These are phyloP conservation scores for Nemurella pictetii DNA, from an alignment of 2,888 invertebrate genomes.

Conservation along the genomic window DNA sequence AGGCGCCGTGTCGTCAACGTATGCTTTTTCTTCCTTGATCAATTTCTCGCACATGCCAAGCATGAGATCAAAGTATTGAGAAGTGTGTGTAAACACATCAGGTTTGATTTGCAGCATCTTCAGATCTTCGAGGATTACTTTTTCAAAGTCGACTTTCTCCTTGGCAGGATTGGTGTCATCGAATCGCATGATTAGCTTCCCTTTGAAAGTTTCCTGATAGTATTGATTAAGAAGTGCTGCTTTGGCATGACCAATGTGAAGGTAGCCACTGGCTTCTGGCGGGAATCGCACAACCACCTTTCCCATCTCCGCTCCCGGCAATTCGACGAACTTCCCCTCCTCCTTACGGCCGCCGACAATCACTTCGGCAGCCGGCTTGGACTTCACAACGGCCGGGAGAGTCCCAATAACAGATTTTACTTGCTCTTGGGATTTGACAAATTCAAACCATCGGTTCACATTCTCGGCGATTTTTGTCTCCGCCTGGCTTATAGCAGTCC, in stretches of 20 bases:
- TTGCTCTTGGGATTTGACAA: slow-evolving; percentile 52
- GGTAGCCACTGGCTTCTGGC: slow-evolving; percentile 97
- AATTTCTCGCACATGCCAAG: slow-evolving; percentile 84
- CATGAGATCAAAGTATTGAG: slow-evolving; percentile 95
- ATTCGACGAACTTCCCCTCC: slow-evolving; percentile 95
- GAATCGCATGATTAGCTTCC: slow-evolving; percentile 96
- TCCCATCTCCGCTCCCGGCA: slow-evolving; percentile 96
- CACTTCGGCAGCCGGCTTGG: not conserved
- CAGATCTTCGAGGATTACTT: slow-evolving; percentile 91
- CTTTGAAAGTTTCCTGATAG: slow-evolving; percentile 90
- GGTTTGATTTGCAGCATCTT: slow-evolving; percentile 89
- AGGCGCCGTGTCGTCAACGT: slow-evolving; percentile 94
- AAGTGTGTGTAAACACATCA: slow-evolving; percentile 91
- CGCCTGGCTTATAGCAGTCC: slow-evolving; percentile 23
- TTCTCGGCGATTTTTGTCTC: slow-evolving; percentile 56
- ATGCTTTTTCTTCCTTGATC: slow-evolving; percentile 87
- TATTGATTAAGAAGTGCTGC: slow-evolving; percentile 98
- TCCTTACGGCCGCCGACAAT: slow-evolving; percentile 59
- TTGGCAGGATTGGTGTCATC: slow-evolving; percentile 99
- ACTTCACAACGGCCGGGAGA: slow-evolving; percentile 59
- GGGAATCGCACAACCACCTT: slow-evolving; percentile 98
- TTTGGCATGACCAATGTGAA: slow-evolving; percentile 99
- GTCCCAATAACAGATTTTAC: slow-evolving; percentile 61
- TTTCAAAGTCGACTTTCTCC: slow-evolving; percentile 95
- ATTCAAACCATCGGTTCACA: slow-evolving; percentile 68